Evolutionary conservation across 2,888 invertebrate genomes (phyloP).

Genomic region (Nycteola revayana): DNA sequence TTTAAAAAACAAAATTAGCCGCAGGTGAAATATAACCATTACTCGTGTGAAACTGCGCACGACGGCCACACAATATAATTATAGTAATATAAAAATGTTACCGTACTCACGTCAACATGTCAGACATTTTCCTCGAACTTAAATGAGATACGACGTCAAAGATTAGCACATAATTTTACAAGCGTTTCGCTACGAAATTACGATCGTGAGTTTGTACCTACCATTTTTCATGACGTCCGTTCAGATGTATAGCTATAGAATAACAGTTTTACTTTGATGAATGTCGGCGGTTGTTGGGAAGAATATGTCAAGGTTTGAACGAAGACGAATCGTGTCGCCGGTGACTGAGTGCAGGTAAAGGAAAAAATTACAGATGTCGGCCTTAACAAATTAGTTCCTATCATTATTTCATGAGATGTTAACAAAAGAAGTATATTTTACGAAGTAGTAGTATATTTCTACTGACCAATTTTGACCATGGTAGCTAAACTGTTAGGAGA

Average conservation of each 20-base stretch:
- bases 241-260: conserved; percentile 40
- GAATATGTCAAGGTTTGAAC: conserved; percentile 49
- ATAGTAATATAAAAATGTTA: background rate
- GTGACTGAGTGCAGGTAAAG: conserved; percentile 55
- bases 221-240: conserved; percentile 43
- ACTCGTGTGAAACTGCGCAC: too few relatives aligned
- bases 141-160: too few relatives aligned
- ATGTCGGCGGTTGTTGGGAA: conserved; percentile 49
- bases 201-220: conserved; percentile 34
- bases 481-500: too few relatives aligned
- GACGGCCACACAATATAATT: background rate
- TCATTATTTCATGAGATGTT: too few relatives aligned
- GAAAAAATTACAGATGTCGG: conserved; percentile 38
- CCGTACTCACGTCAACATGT: too few relatives aligned
- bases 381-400: conserved; percentile 41
- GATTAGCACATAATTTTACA: background rate
- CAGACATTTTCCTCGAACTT: too few relatives aligned
- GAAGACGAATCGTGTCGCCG: conserved; percentile 57
- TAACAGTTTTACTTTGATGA: conserved; percentile 51
- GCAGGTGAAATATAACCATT: too few relatives aligned
- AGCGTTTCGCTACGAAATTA: conserved; percentile 23
- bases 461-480: too few relatives aligned
- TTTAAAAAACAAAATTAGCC: too few relatives aligned
- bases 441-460: too few relatives aligned
- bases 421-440: too few relatives aligned